phyloP scores from a whole-genome alignment of 2,888 invertebrate species.

The Caenorhabditis plicata region DNA sequence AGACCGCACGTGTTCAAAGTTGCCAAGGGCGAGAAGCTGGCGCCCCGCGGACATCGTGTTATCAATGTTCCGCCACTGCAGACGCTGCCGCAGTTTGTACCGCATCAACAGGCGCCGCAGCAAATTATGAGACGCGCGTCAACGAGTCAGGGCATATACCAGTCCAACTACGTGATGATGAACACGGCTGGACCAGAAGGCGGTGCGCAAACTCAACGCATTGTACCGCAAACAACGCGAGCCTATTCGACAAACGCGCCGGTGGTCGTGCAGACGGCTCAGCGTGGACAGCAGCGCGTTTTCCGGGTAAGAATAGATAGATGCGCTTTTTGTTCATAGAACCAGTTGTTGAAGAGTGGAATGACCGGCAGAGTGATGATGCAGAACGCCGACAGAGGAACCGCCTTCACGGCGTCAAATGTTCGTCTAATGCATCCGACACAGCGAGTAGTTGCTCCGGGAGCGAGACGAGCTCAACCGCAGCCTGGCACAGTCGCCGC shows the following conservation, averaged over 20 bases:
- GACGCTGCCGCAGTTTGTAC: no score
- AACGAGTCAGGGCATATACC: background rate
- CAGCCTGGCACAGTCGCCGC: conserved; percentile 26
- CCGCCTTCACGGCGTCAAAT: conserved; percentile 3
- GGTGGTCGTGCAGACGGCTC: background rate
- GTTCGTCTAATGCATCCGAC: conserved; percentile 20
- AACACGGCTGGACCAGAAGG: no score
- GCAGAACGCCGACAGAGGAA: conserved; percentile 7
- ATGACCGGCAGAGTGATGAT: background rate
- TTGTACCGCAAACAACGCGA: background rate
- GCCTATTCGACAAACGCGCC: conserved; percentile 1
- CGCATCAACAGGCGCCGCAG: background rate
- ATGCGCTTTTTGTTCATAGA: background rate
- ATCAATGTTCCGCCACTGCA: conserved; percentile 13
- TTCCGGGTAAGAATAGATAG: conserved; percentile 1
- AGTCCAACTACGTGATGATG: no score
- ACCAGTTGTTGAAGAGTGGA: background rate
- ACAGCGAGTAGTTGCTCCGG: conserved; percentile 1
- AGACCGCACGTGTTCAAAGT: background rate
- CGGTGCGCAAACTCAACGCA: no score
- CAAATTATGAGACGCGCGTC: background rate
- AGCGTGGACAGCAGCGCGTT: background rate
- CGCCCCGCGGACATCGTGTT: background rate
- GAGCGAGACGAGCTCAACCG: conserved; percentile 10
- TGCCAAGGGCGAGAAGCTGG: background rate